A percentile compares a stretch with the other conserved stretches of the same genome.
These are phyloP conservation scores for Diaperis boleti DNA, from an alignment of 2,888 invertebrate species.

Conservation along the genomic window DNA sequence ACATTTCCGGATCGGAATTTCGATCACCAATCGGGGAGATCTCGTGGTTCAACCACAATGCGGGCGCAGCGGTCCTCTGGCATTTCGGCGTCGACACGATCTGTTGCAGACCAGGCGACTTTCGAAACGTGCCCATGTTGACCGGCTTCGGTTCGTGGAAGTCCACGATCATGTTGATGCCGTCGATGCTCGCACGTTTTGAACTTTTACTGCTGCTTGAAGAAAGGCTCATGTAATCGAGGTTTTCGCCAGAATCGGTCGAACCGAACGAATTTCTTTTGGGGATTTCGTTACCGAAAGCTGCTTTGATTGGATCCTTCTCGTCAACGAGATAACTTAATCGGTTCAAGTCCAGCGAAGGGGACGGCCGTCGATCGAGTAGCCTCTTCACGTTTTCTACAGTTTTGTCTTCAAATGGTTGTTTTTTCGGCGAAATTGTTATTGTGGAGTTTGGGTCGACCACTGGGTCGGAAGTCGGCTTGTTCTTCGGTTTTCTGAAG, in stretches of 20 bases:
- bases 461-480: neutral
- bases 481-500: conserved; percentile 19
- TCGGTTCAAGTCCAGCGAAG: conserved; percentile 40
- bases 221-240: conserved; percentile 63
- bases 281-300: conserved; percentile 4
- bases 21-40: conserved; percentile 61
- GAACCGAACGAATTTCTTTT: conserved; percentile 49
- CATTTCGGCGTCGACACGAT: conserved; percentile 64
- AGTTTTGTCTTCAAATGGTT: conserved; percentile 11
- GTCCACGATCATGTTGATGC: conserved; percentile 63
- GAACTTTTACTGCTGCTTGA: conserved; percentile 63
- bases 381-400: conserved; percentile 29
- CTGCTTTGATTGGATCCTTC: conserved; percentile 11
- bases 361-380: conserved; percentile 29
- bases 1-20: conserved; percentile 61
- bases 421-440: conserved; percentile 7
- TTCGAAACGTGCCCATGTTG: neutral
- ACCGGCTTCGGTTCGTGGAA: conserved; percentile 54
- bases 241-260: conserved; percentile 63
- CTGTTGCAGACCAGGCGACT: conserved; percentile 55
- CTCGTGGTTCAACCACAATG: conserved; percentile 51
- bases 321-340: conserved; percentile 32
- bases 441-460: conserved; percentile 30
- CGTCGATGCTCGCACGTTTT: conserved; percentile 62
- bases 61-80: conserved; percentile 43